Evolutionary conservation across 1,140 invertebrate genomes (phyloP), one percentile per base, ranked within the genome.

Genomic region (Odontomachus brunneus): DNA sequence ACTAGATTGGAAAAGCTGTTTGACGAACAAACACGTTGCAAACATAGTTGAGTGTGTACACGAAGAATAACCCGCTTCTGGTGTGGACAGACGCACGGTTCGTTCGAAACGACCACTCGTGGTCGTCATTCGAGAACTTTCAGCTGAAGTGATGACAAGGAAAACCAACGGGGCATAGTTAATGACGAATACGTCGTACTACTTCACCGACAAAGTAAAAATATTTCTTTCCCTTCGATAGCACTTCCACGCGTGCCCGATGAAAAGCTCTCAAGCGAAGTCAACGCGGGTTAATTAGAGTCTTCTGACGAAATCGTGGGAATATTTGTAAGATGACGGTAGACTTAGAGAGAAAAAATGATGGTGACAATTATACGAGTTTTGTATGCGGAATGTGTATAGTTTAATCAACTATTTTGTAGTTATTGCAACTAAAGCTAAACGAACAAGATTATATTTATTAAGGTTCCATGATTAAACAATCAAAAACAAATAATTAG

Each of bases 1-100:
- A 72, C 69, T 75, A 78, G 78, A 82, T 66, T 66, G 75, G 80
- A 76, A 88, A 90, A 89, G 84, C 78, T 87, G 84, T 91, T 89
- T 78, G 78, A 72, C 80, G 60, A 63, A 85, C 62, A 89, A 90
- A 91, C 87, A 85, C 82, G 59, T 59, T 72, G 69, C 85, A 88
- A 91, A 90, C 78, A 73, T 49, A 14, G 33, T 76, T 26, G 55
- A 85, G 84, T 84, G 57, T 90, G 78, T 83, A 66, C 83, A 62
- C 38, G 69, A 82, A 49, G 66, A 87, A 87, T 84, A 82, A 85
- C 76, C 72, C 33, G 33, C 53, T 44, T 60, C 49, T 14, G 15
- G 51, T 73, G 75, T 69, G 72, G 53, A 62, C 62, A 84, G 69
- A 62, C 63, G 65, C 38, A 75, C 48, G 48, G 33, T 51, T 69